Base-by-base conservation (phyloP, 2,797 vertebrate species). In the Myiotriccus ornatus region DNA sequence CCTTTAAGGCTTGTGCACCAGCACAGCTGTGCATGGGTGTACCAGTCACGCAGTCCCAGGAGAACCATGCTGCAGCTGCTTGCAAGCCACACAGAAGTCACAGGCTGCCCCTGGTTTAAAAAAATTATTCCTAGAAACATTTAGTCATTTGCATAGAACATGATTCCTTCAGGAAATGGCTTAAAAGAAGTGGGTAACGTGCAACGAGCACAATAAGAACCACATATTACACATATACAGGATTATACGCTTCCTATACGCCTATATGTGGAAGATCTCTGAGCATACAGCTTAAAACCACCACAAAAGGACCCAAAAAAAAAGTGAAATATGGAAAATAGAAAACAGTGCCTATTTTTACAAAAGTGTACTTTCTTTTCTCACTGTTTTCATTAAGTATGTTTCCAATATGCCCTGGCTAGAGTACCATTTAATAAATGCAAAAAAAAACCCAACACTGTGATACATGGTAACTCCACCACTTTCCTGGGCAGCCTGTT, bases 1-100 rank as follows among this genome's bases (percentile, higher is more conserved):
- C 19, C 35, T 77, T 77, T 55, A 77, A 32, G 20, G 34, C 50
- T 73, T 1, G 0, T 12, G 3, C 32, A 57, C 30, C 67, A 50
- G 32, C 21, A 65, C 14, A 50, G 60, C 44, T 94, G 4, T 41
- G 6, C 50, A 30, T 52, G 50, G 17, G 50, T 53, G 34, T 20
- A n/a, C 12, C 28, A 28, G 39, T 49, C 47, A 70, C 1, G 0
- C 28, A 74, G 44, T 32, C 14, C 37, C 4, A 5, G 2, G 9
- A 65, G 6, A 79, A 10, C 68, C 57, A 35, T 1, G 1, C 18
- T 63, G 41, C 37, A 32, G 4, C 14, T n/a, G 34, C 60, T 75
- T 4, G 0, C 57, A 37, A 71, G 49, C 23, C 23, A 35, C 35
- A 14, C 3, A 24, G 25, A 76, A 85, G 18, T 17, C 79, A 70